Percentiles rank a stretch among this genome's conserved stretches.
phyloP scores from a whole-genome alignment of 2,797 vertebrate genomes.

The Sciurus vulgaris region DNA sequence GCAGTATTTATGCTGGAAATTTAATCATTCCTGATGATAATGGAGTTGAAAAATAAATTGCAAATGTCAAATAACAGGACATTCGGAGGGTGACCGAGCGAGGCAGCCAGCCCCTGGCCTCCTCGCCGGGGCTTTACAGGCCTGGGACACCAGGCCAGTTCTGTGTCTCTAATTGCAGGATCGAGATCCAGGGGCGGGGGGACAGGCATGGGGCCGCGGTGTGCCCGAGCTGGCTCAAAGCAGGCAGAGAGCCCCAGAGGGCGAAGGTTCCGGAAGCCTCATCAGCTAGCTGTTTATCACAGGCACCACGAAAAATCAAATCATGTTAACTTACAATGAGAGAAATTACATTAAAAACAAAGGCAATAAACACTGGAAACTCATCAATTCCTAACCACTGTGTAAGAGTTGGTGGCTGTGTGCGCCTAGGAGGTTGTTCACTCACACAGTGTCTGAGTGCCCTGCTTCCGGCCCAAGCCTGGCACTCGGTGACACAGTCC shows the following conservation, averaged over 20 bases:
- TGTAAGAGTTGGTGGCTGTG: neutral
- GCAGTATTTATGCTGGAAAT: conserved; percentile 68
- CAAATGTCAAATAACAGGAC: conserved; percentile 55
- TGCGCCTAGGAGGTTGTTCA: neutral
- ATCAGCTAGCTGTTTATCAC: neutral
- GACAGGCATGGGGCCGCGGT: neutral
- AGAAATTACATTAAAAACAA: conserved; percentile 25
- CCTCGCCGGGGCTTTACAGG: rapidly evolving
- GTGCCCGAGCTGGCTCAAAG: rapidly evolving
- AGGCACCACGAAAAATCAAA: conserved; percentile 55
- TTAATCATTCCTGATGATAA: conserved; percentile 72
- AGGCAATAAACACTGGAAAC: neutral
- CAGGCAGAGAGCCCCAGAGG: neutral
- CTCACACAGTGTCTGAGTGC: neutral
- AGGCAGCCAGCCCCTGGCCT: neutral
- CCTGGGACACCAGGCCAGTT: neutral
- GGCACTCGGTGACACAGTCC: neutral
- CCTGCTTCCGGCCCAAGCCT: neutral
- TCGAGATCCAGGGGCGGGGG: neutral
- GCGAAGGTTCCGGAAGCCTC: neutral
- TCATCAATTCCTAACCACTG: conserved; percentile 53
- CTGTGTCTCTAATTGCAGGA: neutral
- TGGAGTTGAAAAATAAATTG: conserved; percentile 74
- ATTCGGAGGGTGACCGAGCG: neutral
- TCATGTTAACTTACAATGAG: neutral